Evolutionary conservation across 2,797 vertebrate genomes (phyloP).

Genomic region (Enteromius paludinosus): DNA sequence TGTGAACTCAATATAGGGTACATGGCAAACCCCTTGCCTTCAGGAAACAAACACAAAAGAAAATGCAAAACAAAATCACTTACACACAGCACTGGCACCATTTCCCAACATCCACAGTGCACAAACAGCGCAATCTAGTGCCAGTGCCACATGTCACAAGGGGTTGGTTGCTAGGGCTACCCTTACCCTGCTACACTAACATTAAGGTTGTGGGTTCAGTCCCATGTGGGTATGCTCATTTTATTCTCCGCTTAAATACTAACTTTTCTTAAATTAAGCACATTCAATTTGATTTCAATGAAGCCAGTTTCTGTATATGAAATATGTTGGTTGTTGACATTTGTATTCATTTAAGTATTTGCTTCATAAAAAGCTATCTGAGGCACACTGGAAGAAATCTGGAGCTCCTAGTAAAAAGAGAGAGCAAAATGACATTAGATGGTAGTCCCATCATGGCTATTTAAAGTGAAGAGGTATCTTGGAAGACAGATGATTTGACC

Average conservation of each 20-base stretch:
- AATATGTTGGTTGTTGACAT: background rate
- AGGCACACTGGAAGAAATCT: background rate
- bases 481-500: background rate
- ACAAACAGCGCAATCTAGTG: too few species aligned
- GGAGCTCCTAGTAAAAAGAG: background rate
- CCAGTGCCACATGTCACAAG: too few species aligned
- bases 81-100: too few species aligned
- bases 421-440: background rate
- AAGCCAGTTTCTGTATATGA: background rate
- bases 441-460: background rate
- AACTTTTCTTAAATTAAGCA: background rate
- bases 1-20: too few species aligned
- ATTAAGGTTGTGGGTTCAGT: slow-evolving; percentile 6
- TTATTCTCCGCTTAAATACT: background rate
- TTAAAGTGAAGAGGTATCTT: background rate
- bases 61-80: too few species aligned
- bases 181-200: too few species aligned
- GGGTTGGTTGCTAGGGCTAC: too few species aligned
- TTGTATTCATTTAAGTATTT: background rate
- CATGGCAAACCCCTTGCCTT: too few species aligned
- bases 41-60: too few species aligned
- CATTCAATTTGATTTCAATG: background rate
- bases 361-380: background rate
- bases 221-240: background rate
- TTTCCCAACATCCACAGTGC: too few species aligned